Evolutionary conservation across 2,113 vertebrate species (phyloP).

Genomic region (Nesospiza acunhae): DNA sequence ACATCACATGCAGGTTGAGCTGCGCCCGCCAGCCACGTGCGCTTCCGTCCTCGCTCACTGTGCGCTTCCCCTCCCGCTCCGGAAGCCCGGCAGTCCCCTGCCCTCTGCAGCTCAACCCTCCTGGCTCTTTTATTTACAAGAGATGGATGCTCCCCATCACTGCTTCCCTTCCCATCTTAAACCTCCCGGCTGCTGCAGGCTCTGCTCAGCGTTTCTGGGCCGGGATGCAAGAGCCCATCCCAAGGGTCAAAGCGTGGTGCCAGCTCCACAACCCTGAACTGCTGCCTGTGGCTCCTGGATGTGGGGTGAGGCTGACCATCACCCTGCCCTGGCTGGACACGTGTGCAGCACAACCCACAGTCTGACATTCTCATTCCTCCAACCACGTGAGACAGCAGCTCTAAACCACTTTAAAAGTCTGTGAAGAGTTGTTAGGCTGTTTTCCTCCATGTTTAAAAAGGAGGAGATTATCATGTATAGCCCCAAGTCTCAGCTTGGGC

Average conservation of each 20-base stretch:
- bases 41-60: background rate
- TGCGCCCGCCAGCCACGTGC: rapidly evolving
- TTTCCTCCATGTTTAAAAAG: background rate
- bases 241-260: background rate
- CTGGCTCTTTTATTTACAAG: background rate
- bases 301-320: rapidly evolving
- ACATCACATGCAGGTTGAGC: rapidly evolving
- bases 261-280: rapidly evolving
- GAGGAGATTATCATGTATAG: background rate
- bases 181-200: rapidly evolving
- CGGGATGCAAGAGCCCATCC: background rate
- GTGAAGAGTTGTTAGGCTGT: background rate
- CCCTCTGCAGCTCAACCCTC: background rate
- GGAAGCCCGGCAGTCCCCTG: background rate
- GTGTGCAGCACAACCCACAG: background rate
- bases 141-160: background rate
- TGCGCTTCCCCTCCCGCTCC: background rate
- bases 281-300: rapidly evolving
- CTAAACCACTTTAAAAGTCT: background rate
- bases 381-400: background rate
- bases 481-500: background rate
- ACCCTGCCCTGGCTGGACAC: rapidly evolving
- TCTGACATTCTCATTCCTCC: background rate
- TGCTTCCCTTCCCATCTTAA: background rate
- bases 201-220: background rate